A percentile compares a stretch with the other conserved stretches of the same genome.
These are phyloP conservation scores for Syngnathus floridae DNA, from an alignment of 2,113 vertebrate species.

Conservation along the genomic window DNA sequence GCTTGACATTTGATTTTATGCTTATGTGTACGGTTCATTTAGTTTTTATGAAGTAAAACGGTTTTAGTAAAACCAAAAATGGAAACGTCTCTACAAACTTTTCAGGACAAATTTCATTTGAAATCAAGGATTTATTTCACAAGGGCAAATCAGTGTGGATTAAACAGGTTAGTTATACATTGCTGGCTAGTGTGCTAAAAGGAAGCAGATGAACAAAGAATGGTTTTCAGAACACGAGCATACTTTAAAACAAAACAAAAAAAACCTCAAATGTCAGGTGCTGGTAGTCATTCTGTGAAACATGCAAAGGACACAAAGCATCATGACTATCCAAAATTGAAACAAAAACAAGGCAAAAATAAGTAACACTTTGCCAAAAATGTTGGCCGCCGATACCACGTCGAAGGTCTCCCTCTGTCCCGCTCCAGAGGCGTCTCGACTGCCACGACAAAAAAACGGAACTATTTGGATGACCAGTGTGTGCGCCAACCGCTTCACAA, in stretches of 20 bases:
- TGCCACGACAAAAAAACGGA: background rate
- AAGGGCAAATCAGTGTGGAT: constrained; percentile 39
- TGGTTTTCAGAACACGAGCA: background rate
- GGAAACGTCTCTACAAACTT: background rate
- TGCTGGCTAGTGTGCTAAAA: constrained; percentile 7
- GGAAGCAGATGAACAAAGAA: background rate
- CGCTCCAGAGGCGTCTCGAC: background rate
- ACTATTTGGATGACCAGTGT: constrained; percentile 13
- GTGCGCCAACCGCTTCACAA: constrained; percentile 60
- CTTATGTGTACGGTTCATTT: background rate
- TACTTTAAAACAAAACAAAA: background rate
- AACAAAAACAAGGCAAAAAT: constrained; percentile 3
- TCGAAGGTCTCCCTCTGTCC: background rate
- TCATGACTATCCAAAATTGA: background rate
- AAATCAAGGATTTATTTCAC: constrained; percentile 41
- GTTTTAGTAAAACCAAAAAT: background rate
- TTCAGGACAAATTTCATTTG: background rate
- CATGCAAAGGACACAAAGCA: background rate
- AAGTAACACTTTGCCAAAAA: background rate
- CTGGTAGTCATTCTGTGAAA: background rate
- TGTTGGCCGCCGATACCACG: background rate
- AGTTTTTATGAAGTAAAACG: background rate
- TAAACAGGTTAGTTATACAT: constrained; percentile 10
- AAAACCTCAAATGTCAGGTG: background rate
- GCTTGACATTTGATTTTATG: background rate